phyloP scores from a whole-genome alignment of 2,113 vertebrate genomes.

The Empidonax alnorum region DNA sequence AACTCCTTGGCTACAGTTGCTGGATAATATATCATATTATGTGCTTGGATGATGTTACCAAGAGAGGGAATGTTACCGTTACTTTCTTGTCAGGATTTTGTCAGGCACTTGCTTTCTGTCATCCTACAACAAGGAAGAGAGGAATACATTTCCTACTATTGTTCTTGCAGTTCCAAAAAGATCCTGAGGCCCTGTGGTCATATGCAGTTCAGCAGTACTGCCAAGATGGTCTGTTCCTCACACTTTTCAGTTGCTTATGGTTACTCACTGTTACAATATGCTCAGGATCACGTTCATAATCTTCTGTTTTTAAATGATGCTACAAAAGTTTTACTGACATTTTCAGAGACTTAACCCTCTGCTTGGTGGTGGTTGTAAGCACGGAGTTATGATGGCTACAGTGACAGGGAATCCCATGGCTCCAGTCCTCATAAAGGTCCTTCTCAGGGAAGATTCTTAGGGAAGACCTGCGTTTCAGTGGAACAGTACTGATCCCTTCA shows the following conservation, averaged over 20 bases:
- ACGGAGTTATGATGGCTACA: neutral
- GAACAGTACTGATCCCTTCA: neutral
- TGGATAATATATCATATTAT: neutral
- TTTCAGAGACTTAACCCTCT: neutral
- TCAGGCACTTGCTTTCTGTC: neutral
- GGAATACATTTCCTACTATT: neutral
- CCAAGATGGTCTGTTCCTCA: neutral
- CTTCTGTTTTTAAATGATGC: neutral
- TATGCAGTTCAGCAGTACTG: neutral
- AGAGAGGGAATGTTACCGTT: neutral
- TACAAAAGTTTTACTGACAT: neutral
- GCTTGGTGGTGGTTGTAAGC: neutral
- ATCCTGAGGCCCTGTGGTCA: neutral
- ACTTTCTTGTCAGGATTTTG: neutral
- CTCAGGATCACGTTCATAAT: neutral
- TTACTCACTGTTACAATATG: fast-evolving
- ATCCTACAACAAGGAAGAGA: neutral
- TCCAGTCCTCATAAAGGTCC: neutral
- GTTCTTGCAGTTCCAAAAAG: neutral
- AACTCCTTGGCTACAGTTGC: neutral
- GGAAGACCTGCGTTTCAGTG: neutral
- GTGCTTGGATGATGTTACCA: neutral
- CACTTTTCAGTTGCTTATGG: neutral
- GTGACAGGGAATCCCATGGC: fast-evolving
- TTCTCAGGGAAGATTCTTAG: neutral